These are phyloP conservation scores for Barnardius zonarius DNA, from an alignment of 2,113 vertebrate species.

Conservation along the genomic window DNA sequence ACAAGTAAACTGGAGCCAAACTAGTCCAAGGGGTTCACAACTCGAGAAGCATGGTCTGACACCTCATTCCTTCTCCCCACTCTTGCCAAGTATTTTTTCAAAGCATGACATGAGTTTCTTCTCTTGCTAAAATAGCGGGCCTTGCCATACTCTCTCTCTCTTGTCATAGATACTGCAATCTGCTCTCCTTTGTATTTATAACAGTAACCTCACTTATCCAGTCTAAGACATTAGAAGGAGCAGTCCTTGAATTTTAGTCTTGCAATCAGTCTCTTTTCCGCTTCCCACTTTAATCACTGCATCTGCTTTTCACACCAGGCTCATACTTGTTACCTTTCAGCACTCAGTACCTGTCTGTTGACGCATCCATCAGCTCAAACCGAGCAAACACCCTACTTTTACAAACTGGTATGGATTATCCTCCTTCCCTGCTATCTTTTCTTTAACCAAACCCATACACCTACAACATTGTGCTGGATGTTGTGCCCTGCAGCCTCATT, in stretches of 20 bases:
- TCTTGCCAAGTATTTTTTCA: conserved; percentile 36
- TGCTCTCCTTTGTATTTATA: neutral
- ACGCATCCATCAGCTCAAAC: neutral
- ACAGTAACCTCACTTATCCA: neutral
- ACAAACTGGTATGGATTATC: neutral
- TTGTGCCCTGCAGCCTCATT: neutral
- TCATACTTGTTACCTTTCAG: neutral
- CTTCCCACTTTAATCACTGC: neutral
- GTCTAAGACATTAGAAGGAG: neutral
- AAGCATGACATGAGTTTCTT: conserved; percentile 12
- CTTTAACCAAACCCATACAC: neutral
- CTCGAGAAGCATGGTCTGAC: neutral
- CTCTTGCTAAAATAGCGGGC: neutral
- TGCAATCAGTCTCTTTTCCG: neutral
- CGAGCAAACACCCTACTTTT: neutral
- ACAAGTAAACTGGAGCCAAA: conserved; percentile 24
- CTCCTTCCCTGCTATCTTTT: neutral
- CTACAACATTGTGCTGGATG: neutral
- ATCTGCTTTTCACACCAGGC: neutral
- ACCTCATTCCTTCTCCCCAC: neutral
- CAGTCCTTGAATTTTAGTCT: neutral
- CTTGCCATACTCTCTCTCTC: neutral
- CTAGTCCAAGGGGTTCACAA: neutral
- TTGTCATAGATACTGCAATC: neutral
- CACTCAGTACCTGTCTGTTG: neutral